Evolutionary conservation across 2,888 invertebrate species (phyloP).

Genomic region (Epinotia demarniana): DNA sequence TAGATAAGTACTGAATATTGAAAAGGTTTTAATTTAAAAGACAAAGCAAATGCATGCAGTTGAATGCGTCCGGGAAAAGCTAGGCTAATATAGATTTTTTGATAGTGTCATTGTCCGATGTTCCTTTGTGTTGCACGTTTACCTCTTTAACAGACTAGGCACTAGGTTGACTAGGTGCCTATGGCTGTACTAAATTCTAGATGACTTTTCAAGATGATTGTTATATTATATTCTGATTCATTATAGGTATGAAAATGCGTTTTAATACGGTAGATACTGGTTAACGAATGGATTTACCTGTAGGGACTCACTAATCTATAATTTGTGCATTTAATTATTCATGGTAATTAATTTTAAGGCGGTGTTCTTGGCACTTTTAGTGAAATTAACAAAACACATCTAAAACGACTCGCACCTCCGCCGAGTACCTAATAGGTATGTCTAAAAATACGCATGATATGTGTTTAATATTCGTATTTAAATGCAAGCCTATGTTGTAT

Average conservation of each 20-base stretch:
- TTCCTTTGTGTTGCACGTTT: slow-evolving; percentile 51
- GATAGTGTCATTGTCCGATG: slow-evolving; percentile 61
- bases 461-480: neutral
- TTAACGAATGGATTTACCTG: neutral
- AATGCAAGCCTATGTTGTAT: neutral
- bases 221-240: neutral
- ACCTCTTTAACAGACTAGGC: slow-evolving; percentile 43
- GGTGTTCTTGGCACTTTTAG: neutral
- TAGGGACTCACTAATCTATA: neutral
- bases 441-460: neutral
- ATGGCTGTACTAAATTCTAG: neutral
- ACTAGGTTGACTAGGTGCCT: neutral
- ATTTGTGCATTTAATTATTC: neutral
- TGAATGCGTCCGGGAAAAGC: slow-evolving; percentile 47
- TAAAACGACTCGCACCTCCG: neutral
- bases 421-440: no score
- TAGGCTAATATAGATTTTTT: slow-evolving; percentile 56
- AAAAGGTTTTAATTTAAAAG: neutral
- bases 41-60: neutral
- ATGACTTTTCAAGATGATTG: neutral
- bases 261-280: neutral
- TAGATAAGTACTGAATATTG: neutral
- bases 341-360: neutral
- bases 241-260: neutral
- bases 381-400: neutral